phyloP scores from a whole-genome alignment of 2,888 invertebrate species.

The Tridacna gigas region DNA sequence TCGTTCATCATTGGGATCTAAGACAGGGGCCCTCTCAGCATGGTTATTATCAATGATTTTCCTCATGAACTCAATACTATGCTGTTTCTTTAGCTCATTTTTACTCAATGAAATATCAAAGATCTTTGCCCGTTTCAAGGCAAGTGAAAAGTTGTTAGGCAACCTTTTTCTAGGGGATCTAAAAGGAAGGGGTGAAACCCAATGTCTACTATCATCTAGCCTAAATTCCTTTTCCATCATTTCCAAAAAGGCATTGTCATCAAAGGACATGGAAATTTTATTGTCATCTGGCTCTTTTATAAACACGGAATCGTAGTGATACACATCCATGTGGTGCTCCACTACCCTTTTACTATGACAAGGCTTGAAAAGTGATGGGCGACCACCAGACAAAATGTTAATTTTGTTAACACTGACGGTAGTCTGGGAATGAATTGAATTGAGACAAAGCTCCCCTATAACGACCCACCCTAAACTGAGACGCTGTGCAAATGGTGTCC shows the following conservation, averaged over 20 bases:
- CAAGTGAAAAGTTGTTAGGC: neutral
- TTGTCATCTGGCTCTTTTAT: neutral
- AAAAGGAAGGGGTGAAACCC: neutral
- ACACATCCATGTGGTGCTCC: neutral
- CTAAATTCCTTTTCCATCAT: neutral
- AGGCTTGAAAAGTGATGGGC: neutral
- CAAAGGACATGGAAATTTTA: neutral
- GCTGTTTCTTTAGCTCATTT: conserved; percentile 1
- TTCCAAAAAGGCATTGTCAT: neutral
- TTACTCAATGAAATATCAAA: neutral
- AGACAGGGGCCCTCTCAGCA: conserved; percentile 23
- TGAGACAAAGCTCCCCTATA: no score
- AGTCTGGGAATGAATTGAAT: no score
- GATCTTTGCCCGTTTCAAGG: neutral
- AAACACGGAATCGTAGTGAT: neutral
- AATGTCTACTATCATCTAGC: neutral
- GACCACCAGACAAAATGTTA: no score
- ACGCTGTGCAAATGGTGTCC: no score
- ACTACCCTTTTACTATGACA: no score
- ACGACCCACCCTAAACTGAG: no score
- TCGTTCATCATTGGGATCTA: conserved; percentile 15
- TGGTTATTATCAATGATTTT: conserved; percentile 19
- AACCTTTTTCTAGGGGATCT: neutral
- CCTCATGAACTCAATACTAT: conserved; percentile 26
- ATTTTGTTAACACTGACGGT: no score